Conservation (phyloP, 1,140 invertebrate species). For the Plectrocnemia conspersa region DNA sequence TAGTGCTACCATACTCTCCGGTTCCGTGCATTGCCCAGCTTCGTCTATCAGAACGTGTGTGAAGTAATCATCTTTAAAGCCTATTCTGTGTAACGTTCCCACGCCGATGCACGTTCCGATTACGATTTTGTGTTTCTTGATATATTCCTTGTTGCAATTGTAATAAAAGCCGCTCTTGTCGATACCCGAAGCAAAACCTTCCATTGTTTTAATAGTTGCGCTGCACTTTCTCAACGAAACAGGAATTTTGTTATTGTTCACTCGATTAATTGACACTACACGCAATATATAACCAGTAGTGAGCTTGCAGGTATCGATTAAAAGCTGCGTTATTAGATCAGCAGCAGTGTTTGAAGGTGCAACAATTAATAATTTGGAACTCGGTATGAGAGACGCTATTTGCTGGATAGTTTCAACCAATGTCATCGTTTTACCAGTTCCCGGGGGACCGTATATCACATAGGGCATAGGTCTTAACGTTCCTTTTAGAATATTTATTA, state of each 20-base stretch:
- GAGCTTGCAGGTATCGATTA: slow-evolving; percentile 56
- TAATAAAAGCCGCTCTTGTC: slow-evolving; percentile 45
- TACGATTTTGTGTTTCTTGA: slow-evolving; percentile 71
- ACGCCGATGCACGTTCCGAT: slow-evolving; percentile 76
- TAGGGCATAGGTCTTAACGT: slow-evolving; percentile 75
- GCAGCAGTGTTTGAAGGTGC: slow-evolving; percentile 87
- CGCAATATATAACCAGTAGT: slow-evolving; percentile 64
- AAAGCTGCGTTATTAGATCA: slow-evolving; percentile 67
- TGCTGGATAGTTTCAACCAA: slow-evolving; percentile 84
- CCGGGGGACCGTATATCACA: slow-evolving; percentile 89
- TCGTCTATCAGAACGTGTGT: slow-evolving; percentile 88
- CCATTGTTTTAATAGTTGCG: slow-evolving; percentile 53
- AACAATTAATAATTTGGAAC: slow-evolving; percentile 71
- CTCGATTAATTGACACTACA: slow-evolving; percentile 60
- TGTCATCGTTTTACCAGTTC: slow-evolving; percentile 95
- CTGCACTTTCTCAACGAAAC: slow-evolving; percentile 64
- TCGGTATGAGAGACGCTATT: slow-evolving; percentile 59
- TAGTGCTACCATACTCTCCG: slow-evolving; percentile 78
- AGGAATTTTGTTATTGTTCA: slow-evolving; percentile 58
- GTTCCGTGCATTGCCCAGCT: slow-evolving; percentile 85
- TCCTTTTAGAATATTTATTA: slow-evolving; percentile 70
- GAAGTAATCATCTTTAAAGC: slow-evolving; percentile 69
- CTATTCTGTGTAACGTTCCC: slow-evolving; percentile 64
- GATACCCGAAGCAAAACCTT: slow-evolving; percentile 49
- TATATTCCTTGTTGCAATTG: slow-evolving; percentile 51